phyloP scores from a whole-genome alignment of 1,140 invertebrate genomes.

The Neodiprion fabricii region DNA sequence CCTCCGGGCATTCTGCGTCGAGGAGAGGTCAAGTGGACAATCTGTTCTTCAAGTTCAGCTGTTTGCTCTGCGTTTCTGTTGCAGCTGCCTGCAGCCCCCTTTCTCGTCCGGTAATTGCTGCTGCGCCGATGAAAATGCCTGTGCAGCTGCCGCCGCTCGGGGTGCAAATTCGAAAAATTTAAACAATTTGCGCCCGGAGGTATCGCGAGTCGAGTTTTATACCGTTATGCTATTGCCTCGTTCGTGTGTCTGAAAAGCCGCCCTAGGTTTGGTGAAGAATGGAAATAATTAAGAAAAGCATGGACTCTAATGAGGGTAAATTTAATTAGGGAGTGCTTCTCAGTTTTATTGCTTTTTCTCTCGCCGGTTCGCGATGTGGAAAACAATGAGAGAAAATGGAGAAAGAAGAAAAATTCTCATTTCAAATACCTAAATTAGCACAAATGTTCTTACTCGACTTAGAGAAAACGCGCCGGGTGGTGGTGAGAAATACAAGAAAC shows the following conservation, averaged over 20 bases:
- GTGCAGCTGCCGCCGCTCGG: background rate
- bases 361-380: too few species aligned
- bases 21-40: conserved; percentile 4
- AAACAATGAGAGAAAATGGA: too few species aligned
- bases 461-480: too few species aligned
- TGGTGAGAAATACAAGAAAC: too few species aligned
- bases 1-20: background rate
- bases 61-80: background rate
- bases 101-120: too few species aligned
- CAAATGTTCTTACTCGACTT: too few species aligned
- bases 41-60: background rate
- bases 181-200: background rate
- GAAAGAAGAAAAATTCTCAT: too few species aligned
- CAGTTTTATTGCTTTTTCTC: background rate
- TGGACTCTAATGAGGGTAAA: background rate
- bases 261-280: background rate
- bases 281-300: background rate
- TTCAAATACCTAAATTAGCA: too few species aligned
- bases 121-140: too few species aligned
- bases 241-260: too few species aligned
- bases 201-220: background rate
- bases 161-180: background rate
- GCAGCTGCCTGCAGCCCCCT: background rate
- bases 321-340: background rate
- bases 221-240: too few species aligned